phyloP scores from a whole-genome alignment of 1,140 invertebrate genomes.

The Aradophagus sp. region DNA sequence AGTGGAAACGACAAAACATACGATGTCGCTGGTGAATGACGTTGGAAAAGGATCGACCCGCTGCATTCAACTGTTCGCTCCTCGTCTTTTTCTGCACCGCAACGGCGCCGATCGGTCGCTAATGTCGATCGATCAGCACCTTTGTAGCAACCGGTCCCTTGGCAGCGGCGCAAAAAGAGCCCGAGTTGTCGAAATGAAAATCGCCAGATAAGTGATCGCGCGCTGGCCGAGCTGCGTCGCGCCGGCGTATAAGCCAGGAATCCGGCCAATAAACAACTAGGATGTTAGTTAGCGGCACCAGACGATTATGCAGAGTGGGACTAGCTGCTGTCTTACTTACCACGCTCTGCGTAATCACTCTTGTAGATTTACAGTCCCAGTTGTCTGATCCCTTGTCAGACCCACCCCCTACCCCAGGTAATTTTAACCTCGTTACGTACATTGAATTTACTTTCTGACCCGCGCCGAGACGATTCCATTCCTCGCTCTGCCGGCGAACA shows the following conservation, averaged over 20 bases:
- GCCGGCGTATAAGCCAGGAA: constrained; percentile 30
- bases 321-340: constrained; percentile 67
- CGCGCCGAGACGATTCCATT: too few species aligned
- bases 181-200: constrained; percentile 56
- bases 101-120: constrained; percentile 57
- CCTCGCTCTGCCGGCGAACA: too few species aligned
- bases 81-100: constrained; percentile 38
- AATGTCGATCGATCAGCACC: constrained; percentile 57
- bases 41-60: constrained; percentile 52
- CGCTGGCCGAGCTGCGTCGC: constrained; percentile 27
- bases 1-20: constrained; percentile 44
- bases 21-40: constrained; percentile 49
- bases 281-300: constrained; percentile 67
- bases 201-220: constrained; percentile 49
- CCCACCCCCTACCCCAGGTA: constrained; percentile 68
- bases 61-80: constrained; percentile 45
- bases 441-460: too few species aligned
- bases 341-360: constrained; percentile 67
- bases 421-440: too few species aligned
- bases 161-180: constrained; percentile 35
- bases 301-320: constrained; percentile 69
- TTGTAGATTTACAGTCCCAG: constrained; percentile 67
- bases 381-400: constrained; percentile 67
- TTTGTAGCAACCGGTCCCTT: constrained; percentile 47
- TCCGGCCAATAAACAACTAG: constrained; percentile 60